These are phyloP conservation scores for Brachyhypopomus occidentalis DNA, from an alignment of 2,113 vertebrate species.

Conservation along the genomic window DNA sequence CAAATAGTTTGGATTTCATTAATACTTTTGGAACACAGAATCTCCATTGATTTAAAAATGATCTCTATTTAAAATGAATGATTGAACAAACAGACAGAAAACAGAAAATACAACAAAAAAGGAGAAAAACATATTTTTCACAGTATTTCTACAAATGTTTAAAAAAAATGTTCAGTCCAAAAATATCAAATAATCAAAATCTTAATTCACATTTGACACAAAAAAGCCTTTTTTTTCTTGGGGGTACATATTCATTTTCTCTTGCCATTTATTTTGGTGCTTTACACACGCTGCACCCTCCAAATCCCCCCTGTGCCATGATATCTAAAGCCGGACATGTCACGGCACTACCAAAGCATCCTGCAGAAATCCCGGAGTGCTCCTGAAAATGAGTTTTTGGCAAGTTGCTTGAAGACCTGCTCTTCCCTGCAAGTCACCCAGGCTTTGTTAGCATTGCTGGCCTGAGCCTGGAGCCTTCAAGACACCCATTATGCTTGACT, in stretches of 20 bases:
- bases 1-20: background rate
- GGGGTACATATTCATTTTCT: constrained; percentile 2
- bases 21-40: background rate
- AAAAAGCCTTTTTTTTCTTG: background rate
- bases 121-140: too few relatives aligned
- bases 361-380: constrained; percentile 69
- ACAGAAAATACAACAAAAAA: too few relatives aligned
- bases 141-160: background rate
- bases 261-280: constrained; percentile 34
- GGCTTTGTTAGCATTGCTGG: constrained; percentile 82
- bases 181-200: background rate
- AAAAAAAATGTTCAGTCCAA: background rate
- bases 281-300: constrained; percentile 36
- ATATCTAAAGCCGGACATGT: constrained; percentile 77
- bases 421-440: constrained; percentile 79
- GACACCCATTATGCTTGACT: constrained; percentile 81
- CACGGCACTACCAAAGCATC: constrained; percentile 71
- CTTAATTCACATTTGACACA: background rate
- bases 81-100: too few relatives aligned
- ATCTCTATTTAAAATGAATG: too few relatives aligned
- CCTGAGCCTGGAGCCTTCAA: constrained; percentile 81
- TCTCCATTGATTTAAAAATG: too few relatives aligned
- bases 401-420: constrained; percentile 76
- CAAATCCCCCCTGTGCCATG: constrained; percentile 58
- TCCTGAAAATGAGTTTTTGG: constrained; percentile 81